Conservation (phyloP, 2,888 invertebrate species). For the Eurois occulta region DNA sequence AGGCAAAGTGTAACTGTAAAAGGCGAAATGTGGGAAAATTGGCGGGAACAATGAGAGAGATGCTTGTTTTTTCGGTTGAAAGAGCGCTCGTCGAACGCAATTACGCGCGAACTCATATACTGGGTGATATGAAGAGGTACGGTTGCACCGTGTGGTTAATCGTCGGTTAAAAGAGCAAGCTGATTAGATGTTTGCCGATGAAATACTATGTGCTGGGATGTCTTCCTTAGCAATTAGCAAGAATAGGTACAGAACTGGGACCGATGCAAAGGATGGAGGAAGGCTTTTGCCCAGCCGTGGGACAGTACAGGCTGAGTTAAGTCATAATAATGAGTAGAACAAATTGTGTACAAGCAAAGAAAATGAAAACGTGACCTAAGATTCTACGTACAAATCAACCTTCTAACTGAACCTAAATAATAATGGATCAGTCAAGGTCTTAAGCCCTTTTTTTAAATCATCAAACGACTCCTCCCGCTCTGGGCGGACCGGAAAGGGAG, state of each 20-base stretch:
- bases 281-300: neutral
- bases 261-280: neutral
- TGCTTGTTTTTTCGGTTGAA: slow-evolving; percentile 87
- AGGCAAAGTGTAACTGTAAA: slow-evolving; percentile 87
- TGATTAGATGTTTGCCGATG: neutral
- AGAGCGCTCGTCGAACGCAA: slow-evolving; percentile 88
- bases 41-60: slow-evolving; percentile 86
- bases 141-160: slow-evolving; percentile 67
- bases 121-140: slow-evolving; percentile 75
- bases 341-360: neutral
- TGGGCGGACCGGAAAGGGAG: too few relatives aligned
- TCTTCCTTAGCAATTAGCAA: neutral
- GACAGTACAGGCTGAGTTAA: neutral
- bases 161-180: slow-evolving; percentile 36
- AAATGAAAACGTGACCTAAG: neutral
- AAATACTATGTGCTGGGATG: neutral
- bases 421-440: neutral
- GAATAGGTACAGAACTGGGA: neutral
- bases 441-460: too few relatives aligned
- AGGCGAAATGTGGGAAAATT: slow-evolving; percentile 89
- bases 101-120: slow-evolving; percentile 84
- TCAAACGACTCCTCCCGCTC: too few relatives aligned
- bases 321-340: neutral
- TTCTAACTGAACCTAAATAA: neutral
- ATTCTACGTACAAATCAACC: too few relatives aligned